Percentiles rank a stretch among this genome's conserved stretches.
These are phyloP conservation scores for Takifugu ocellatus DNA, from an alignment of 2,797 vertebrate genomes.

Conservation along the genomic window DNA sequence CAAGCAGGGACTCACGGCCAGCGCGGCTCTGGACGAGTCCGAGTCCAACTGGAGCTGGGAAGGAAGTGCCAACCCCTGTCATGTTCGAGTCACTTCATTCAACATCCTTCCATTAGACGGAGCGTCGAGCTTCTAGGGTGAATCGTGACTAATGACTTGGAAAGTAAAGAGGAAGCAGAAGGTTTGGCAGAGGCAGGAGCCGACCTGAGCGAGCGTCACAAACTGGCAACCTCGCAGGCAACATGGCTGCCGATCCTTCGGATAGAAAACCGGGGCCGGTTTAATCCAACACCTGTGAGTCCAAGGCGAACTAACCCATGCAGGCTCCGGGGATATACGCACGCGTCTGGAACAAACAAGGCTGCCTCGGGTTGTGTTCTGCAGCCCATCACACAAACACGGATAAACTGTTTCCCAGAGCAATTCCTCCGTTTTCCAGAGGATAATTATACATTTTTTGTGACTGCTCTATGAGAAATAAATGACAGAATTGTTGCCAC, in stretches of 20 bases:
- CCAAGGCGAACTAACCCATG: too few relatives aligned
- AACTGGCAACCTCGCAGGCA: slow-evolving; percentile 27
- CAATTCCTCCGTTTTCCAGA: not conserved
- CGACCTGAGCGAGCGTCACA: slow-evolving; percentile 19
- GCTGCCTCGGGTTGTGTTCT: too few relatives aligned
- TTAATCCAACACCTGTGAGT: too few relatives aligned
- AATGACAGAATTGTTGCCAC: too few relatives aligned
- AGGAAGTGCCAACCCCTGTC: slow-evolving; percentile 13
- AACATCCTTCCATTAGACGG: slow-evolving; percentile 2
- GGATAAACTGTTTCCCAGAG: too few relatives aligned
- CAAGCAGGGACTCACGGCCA: slow-evolving; percentile 7
- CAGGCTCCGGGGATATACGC: too few relatives aligned
- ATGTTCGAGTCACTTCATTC: slow-evolving; percentile 9
- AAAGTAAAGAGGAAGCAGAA: slow-evolving; percentile 28
- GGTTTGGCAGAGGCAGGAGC: slow-evolving; percentile 13
- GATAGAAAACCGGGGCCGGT: slow-evolving; percentile 6
- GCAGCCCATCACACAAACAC: too few relatives aligned
- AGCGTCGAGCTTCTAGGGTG: slow-evolving; percentile 9
- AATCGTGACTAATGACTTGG: slow-evolving; percentile 25
- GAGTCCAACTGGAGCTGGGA: slow-evolving; percentile 16
- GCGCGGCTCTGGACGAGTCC: slow-evolving; percentile 34
- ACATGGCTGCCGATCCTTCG: slow-evolving; percentile 14
- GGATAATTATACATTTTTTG: too few relatives aligned
- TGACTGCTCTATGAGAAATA: too few relatives aligned
- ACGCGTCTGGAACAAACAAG: too few relatives aligned